Base-by-base conservation (phyloP, 2,888 invertebrate species). In the Drosophila limbata region DNA sequence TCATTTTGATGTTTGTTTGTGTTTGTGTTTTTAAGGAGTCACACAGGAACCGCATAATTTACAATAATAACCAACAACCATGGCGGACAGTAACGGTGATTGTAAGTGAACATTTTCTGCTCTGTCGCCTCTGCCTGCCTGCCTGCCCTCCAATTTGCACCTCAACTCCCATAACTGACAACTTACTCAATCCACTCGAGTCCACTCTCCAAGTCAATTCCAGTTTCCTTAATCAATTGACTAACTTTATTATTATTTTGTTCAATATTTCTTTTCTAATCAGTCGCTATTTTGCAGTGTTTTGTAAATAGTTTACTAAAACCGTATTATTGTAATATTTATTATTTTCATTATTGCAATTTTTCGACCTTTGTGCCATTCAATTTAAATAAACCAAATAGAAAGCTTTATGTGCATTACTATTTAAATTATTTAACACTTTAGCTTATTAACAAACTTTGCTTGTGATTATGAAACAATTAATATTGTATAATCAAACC, bases 41-140 rank as follows among this genome's bases (percentile, higher is more conserved):
- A 70, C 82, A 68, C 83, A 84, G 84, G 79, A 84, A 84, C 84
- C 84, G 51, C 83, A 84, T 69, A 55, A 77, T 69, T 77, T 71
- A 64, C 42, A 78, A 40, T 60, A 63, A 31, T 44, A 44, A 15
- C 19, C 60, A 51, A 45, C 63, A 68, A 60, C 61, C 37, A 85
- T 86, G 85, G 85, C 84, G 66, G 70, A 81, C 73, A 76, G 72
- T 69, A 84, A 83, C 56, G 84, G 86, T 81, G 63, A 81, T 73
- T 87, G 85, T 86, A 86, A 87, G 87, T 84, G 69, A 57, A 64
- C 13, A 47, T 10, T 28, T 57, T 28, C 21, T 63, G 51, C 25
- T 25, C 25, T 25, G 11, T 52, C 50, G 40, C 60, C 45, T 31
- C 33, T 50, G 17, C 52, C 37, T 42, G 21, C 52, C 28, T 55